phyloP scores from a whole-genome alignment of 2,888 invertebrate species.

The Gerris lacustris region DNA sequence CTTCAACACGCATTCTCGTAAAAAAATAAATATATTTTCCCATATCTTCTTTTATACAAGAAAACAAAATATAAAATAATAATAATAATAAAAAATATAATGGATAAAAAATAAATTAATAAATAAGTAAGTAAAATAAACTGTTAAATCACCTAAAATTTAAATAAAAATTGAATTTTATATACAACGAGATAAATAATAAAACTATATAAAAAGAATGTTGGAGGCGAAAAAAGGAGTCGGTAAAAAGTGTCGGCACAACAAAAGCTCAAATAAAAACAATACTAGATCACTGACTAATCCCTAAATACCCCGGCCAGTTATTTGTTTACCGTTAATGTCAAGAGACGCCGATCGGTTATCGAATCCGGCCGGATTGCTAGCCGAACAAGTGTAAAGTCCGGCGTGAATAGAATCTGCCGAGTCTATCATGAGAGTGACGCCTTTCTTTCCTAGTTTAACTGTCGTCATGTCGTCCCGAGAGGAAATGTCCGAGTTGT shows the following conservation, averaged over 20 bases:
- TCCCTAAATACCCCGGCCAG: too few relatives aligned
- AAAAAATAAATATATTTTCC: too few relatives aligned
- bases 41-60: too few relatives aligned
- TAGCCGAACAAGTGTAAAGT: slow-evolving; percentile 36
- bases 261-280: too few relatives aligned
- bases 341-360: slow-evolving; percentile 34
- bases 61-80: too few relatives aligned
- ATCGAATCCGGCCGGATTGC: slow-evolving; percentile 34
- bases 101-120: too few relatives aligned
- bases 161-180: too few relatives aligned
- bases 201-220: not conserved
- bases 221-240: not conserved
- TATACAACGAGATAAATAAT: not conserved
- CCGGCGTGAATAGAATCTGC: slow-evolving; percentile 34
- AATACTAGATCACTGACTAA: too few relatives aligned
- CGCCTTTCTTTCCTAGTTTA: slow-evolving; percentile 32
- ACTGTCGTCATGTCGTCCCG: slow-evolving; percentile 25
- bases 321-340: slow-evolving; percentile 33
- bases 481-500: slow-evolving; percentile 35
- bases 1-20: too few relatives aligned
- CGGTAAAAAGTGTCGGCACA: not conserved
- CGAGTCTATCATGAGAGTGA: slow-evolving; percentile 34
- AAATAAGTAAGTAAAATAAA: too few relatives aligned
- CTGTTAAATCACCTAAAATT: too few relatives aligned
- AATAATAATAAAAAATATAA: too few relatives aligned